Evolutionary conservation across 2,888 invertebrate genomes (phyloP), one percentile per base, ranked within the genome.

Genomic region (Brachyptera putata): DNA sequence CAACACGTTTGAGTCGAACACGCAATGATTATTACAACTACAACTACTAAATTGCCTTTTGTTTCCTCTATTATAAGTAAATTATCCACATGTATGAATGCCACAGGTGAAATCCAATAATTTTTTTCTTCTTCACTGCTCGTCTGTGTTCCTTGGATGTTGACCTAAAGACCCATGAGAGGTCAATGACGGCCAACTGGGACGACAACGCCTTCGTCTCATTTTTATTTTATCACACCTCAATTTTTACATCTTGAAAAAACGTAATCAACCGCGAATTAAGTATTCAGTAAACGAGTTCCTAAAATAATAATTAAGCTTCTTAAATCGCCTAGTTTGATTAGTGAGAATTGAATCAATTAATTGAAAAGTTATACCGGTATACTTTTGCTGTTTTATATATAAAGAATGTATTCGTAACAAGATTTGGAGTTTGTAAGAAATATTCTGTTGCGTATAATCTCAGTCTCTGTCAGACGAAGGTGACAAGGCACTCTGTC

Each of bases 401-500:
- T 5, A 7, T 5, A 30, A 30, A 30, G 46, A 24, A 46, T 46
- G 46, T 21, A 46, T 16, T 46, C 46, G 9, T 16, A 46, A 46
- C 46, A 46, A 46, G 46, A 46, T 46, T 46, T 46, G n/a, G 24
- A 46, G 46, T 46, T 24, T 21, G 30, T 30, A 30, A 11, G 11
- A 7, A 7, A 30, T 30, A 30, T 46, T 18, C 46, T 24, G n/a
- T n/a, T 7, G 24, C 25, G 26, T 14, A 16, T 49, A 49, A 58
- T 58, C 49, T 37, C 16, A 36, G 53, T 24, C 58, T 26, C 25
- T 50, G 58, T 58, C 58, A 50, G 50, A 1, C 50, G 13, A 11
- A 49, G 58, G 58, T 58, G 58, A 58, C 58, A 58, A 49, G 50
- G 18, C 41, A 41, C 50, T 58, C 34, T 21, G 39, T 58, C 39